Evolutionary conservation across 64 coral and sea anemone species (phyloP), one percentile per base, ranked within the genome.

Genomic region (Pachyseris speciosa): DNA sequence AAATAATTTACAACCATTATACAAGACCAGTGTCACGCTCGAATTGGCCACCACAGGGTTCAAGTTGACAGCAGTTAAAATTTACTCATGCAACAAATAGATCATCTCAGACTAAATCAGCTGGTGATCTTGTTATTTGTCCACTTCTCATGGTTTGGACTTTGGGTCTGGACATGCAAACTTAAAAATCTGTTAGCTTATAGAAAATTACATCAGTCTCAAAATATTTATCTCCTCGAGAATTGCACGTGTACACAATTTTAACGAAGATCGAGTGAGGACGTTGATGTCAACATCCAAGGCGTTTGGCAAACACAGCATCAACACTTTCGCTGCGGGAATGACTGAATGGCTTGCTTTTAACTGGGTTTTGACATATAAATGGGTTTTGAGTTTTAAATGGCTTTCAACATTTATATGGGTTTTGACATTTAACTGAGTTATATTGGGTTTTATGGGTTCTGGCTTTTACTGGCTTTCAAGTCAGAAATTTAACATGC

Each of bases 11-110:
- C 43, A 50, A 76, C 43, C 73, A 31, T 76, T 76, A 76, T 31
- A 44, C 38, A 76, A 19, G 4, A 42, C 17, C 27, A 12, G 29
- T 80, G 53, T 81, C 51, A 81, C 77, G 77, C 28, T 79, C 50
- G 48, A 79, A 15, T n/a, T 53, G 7, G 11, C 27, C 28, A 57
- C 28, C 30, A 16, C 31, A 0, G 5, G 11, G 37, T 3, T 31
- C 16, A 10, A 47, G 40, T 30, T 76, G 20, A 6, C 8, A 2
- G 44, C n/a, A 73, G 69, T 76, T 79, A 15, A 79, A 55, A 75
- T 75, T 29, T 75, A 75, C 72, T 30, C 22, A 22, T 24, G 4
- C 19, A 19, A 42, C 69, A 22, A 72, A 37, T 72, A 7, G 1
- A 37, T n/a, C 34, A 9, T 41, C 69, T 72, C 15, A 39, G 12